Percentiles rank a stretch among this genome's conserved stretches.
Evolutionary conservation across 2,113 vertebrate genomes (phyloP).

Genomic region (Nestor notabilis): DNA sequence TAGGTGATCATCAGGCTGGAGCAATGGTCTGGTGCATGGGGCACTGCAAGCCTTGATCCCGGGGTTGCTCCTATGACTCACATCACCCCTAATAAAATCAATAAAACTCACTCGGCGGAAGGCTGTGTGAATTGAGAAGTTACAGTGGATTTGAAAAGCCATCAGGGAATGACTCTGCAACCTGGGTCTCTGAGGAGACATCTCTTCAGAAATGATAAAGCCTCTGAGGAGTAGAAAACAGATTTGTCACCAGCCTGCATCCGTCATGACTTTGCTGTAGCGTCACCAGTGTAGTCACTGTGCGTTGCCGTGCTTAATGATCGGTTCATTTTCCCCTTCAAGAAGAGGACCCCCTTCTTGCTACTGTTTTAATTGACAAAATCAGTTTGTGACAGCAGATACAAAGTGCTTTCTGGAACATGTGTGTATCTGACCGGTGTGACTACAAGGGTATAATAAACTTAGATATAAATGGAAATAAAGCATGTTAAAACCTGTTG

Average conservation of each 20-base stretch:
- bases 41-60: background rate
- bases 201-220: background rate
- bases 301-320: background rate
- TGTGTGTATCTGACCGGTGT: background rate
- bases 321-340: background rate
- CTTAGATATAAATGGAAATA: background rate
- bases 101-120: background rate
- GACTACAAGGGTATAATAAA: background rate
- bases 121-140: background rate
- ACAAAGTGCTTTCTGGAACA: background rate
- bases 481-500: background rate
- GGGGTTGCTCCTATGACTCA: fast-evolving
- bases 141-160: background rate
- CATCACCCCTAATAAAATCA: fast-evolving
- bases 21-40: fast-evolving
- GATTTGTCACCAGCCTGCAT: background rate
- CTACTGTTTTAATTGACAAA: background rate
- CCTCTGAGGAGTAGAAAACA: background rate
- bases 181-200: too few relatives aligned
- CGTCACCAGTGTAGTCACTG: background rate
- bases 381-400: background rate
- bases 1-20: background rate
- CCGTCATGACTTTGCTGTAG: fast-evolving
- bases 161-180: background rate
- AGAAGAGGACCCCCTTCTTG: background rate